Evolutionary conservation across 2,888 invertebrate species (phyloP), one percentile per base, ranked within the genome.

Genomic region (Diaprepes abbreviatus): DNA sequence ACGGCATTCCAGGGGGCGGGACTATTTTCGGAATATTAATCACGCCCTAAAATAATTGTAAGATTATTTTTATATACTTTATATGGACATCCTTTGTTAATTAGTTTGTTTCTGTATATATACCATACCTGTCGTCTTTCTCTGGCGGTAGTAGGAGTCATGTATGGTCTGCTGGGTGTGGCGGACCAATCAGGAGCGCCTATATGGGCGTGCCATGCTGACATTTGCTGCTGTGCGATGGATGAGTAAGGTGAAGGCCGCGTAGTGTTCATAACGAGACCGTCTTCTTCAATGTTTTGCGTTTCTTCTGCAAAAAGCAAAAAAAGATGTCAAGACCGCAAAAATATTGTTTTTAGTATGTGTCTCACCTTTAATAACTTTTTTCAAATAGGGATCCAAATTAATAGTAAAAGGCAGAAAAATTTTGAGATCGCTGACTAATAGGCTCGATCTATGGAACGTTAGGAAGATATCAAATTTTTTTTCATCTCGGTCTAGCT

Each of bases 321-420:
- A 59, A 45, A 54, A 1, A n/a, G 10, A 35, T n/a, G n/a, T n/a
- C n/a, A n/a, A n/a, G n/a, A n/a, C n/a, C n/a, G n/a, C n/a, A n/a
- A n/a, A n/a, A n/a, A n/a, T n/a, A n/a, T n/a, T n/a, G n/a, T n/a
- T n/a, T n/a, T n/a, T n/a, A n/a, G n/a, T n/a, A n/a, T n/a, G n/a
- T n/a, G n/a, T n/a, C 74, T 79, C 83, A 94, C 95, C 98, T 89
- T 97, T 95, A 67, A 98, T 96, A 64, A 96, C 93, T 86, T 98
- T 98, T 82, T 97, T 92, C 70, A 99, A 90, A 82, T 97, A 98
- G 0, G 99, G 99, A 87, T 99, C 99, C 63, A 99, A 87, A 84
- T 98, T 99, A 78, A 98, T 98, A 12, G 98, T 98, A 83, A 98
- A 99, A 0, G 98, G 98, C 71, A 98, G 87, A 85, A 99, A 98